Conservation (phyloP, 1,140 invertebrate species). For the Amyelois transitella region DNA sequence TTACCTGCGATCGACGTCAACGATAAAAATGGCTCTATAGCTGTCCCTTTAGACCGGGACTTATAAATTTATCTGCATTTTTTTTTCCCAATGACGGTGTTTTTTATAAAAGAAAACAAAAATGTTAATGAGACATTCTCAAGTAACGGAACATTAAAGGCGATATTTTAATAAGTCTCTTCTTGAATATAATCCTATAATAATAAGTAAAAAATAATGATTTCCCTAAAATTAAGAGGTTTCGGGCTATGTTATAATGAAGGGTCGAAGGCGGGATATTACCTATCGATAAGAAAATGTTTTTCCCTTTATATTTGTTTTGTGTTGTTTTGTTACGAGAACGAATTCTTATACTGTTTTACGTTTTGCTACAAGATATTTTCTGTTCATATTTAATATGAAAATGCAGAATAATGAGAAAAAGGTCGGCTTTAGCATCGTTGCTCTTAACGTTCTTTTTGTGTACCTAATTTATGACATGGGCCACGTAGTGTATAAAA, state of each 20-base stretch:
- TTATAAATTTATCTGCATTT: slow-evolving; percentile 31
- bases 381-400: slow-evolving; percentile 22
- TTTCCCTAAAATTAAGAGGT: not conserved
- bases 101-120: too few species aligned
- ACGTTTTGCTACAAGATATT: slow-evolving; percentile 6
- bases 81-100: slow-evolving; percentile 21
- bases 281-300: too few species aligned
- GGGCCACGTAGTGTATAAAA: slow-evolving; percentile 43
- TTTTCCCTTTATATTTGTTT: too few species aligned
- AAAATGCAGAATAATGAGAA: slow-evolving; percentile 39
- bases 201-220: slow-evolving; percentile 4
- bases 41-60: slow-evolving; percentile 19
- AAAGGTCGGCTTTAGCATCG: slow-evolving; percentile 29
- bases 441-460: slow-evolving; percentile 44
- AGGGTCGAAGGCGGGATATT: not conserved
- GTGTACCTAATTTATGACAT: slow-evolving; percentile 49
- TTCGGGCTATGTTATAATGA: not conserved
- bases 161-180: slow-evolving; percentile 10
- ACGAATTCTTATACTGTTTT: not conserved
- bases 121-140: slow-evolving; percentile 34
- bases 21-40: slow-evolving; percentile 20
- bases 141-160: slow-evolving; percentile 17
- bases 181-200: not conserved
- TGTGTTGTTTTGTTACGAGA: too few species aligned
- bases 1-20: slow-evolving; percentile 18